phyloP scores from a whole-genome alignment of 2,113 vertebrate genomes.

The Vanacampus margaritifer region DNA sequence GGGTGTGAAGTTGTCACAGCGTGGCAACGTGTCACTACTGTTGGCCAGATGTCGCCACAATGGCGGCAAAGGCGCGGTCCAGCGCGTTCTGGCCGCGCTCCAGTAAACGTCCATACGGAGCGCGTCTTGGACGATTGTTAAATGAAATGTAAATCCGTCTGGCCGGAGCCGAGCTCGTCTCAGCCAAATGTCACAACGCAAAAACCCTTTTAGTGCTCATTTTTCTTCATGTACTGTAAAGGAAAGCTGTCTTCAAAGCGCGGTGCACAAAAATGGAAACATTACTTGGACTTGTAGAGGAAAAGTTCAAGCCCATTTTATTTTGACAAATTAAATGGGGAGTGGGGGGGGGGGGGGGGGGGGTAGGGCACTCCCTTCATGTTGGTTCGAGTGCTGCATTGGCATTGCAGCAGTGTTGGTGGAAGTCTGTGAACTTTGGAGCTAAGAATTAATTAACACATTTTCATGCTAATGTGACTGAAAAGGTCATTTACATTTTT shows the following conservation, averaged over 20 bases:
- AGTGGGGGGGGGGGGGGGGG: background rate
- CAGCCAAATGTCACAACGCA: background rate
- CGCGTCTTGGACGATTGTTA: background rate
- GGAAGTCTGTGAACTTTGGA: background rate
- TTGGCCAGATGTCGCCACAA: background rate
- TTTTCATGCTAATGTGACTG: background rate
- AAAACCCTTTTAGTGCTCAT: background rate
- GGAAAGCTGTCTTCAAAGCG: background rate
- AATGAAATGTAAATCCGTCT: background rate
- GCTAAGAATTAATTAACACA: background rate
- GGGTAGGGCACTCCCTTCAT: too few relatives aligned
- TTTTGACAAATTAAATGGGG: background rate
- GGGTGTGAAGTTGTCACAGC: background rate
- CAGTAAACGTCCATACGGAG: background rate
- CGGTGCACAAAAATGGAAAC: background rate
- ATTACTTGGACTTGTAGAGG: background rate
- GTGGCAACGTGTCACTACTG: background rate
- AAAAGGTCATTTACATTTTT: background rate
- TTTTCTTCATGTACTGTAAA: background rate
- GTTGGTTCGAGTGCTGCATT: background rate
- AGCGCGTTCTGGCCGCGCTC: background rate
- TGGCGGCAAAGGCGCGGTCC: background rate
- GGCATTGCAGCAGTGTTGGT: background rate
- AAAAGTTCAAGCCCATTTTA: background rate
- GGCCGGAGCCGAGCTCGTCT: background rate